Evolutionary conservation across 2,113 vertebrate species (phyloP).

Genomic region (Nothoprocta perdicaria): DNA sequence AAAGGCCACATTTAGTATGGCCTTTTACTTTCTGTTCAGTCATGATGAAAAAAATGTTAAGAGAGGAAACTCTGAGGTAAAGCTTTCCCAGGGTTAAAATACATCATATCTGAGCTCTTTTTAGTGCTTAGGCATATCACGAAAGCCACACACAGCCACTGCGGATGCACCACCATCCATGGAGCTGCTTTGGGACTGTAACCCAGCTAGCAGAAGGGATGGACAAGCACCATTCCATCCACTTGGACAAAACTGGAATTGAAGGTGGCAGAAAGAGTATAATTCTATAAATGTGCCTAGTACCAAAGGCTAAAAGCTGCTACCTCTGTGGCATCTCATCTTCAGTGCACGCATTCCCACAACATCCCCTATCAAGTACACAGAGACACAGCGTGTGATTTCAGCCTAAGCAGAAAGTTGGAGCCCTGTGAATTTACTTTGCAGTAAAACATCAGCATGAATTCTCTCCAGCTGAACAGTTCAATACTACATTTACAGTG

Average conservation of each 20-base stretch:
- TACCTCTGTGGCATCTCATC: not conserved
- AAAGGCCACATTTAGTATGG: not conserved
- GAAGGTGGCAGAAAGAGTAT: not conserved
- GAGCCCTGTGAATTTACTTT: not conserved
- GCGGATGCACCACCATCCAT: fast-evolving
- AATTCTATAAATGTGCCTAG: fast-evolving
- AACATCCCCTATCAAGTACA: fast-evolving
- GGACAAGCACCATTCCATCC: not conserved
- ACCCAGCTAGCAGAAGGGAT: not conserved
- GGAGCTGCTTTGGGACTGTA: not conserved
- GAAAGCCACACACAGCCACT: fast-evolving
- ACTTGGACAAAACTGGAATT: not conserved
- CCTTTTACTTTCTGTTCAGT: not conserved
- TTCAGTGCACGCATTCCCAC: not conserved
- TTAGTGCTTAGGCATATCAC: fast-evolving
- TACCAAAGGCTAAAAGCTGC: not conserved
- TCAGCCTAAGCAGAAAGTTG: not conserved
- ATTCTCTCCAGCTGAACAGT: not conserved
- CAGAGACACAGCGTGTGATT: fast-evolving
- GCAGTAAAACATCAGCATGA: not conserved
- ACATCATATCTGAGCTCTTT: fast-evolving
- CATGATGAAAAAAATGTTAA: not conserved
- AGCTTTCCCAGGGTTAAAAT: not conserved
- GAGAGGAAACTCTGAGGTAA: not conserved
- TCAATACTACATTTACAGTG: not conserved